Evolutionary conservation across 2,113 vertebrate species (phyloP).

Genomic region (Protobothrops mucrosquamatus): DNA sequence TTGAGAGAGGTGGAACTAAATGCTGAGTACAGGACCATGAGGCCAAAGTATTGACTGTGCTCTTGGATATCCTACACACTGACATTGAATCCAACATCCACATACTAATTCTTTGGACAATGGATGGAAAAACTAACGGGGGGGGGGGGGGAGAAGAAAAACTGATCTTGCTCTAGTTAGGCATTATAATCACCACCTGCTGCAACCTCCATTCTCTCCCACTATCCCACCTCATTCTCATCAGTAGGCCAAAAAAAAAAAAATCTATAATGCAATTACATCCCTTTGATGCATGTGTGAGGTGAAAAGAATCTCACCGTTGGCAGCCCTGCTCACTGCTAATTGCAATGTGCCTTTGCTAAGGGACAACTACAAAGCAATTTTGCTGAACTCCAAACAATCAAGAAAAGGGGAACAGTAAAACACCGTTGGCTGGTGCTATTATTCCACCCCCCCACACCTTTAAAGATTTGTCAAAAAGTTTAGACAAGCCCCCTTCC

Average conservation of each 20-base stretch:
- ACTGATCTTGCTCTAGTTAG: background rate
- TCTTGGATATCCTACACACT: background rate
- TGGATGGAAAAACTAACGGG: background rate
- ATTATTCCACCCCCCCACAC: background rate
- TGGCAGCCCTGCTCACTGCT: conserved; percentile 26
- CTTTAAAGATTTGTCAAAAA: background rate
- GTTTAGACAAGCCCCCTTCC: background rate
- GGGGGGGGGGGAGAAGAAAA: background rate
- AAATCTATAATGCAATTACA: conserved; percentile 39
- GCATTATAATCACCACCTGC: background rate
- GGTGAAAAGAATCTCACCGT: conserved; percentile 22
- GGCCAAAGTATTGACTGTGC: background rate
- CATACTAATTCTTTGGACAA: background rate
- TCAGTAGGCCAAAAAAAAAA: background rate
- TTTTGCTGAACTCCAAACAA: conserved; percentile 14
- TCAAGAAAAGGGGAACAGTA: conserved; percentile 21
- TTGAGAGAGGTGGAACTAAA: background rate
- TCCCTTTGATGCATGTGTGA: conserved; percentile 20
- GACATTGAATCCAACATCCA: background rate
- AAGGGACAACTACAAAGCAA: conserved; percentile 33
- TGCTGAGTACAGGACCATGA: background rate
- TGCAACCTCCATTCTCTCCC: background rate
- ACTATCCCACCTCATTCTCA: background rate
- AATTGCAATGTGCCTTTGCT: conserved; percentile 28
- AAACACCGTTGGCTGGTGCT: conserved; percentile 12